Evolutionary conservation across 1,140 invertebrate genomes (phyloP), one percentile per base, ranked within the genome.

Genomic region (Dendroctonus ponderosae): DNA sequence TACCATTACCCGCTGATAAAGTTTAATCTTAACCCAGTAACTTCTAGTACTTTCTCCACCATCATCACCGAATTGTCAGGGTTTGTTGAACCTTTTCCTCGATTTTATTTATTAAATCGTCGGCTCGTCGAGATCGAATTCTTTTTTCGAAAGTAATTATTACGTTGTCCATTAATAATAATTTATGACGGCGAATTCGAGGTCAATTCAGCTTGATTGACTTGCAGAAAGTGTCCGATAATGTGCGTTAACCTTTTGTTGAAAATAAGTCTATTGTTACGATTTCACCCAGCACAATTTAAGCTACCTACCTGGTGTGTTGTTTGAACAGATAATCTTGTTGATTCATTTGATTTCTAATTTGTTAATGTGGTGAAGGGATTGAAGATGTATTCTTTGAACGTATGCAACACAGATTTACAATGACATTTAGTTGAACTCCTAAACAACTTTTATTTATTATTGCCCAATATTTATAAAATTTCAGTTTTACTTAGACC

Each of bases 111-210:
- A 43, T 58, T 58, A 58, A 43, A 11, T 42, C 52, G 54, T 3
- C 54, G 14, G 43, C 14, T 8, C 11, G 54, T 12, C 12, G 39
- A 58, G 15, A 44, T 38, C 37, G 52, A 53, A 53, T 53, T 53
- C 52, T 9, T 43, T 58, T 58, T 58, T 58, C 54, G 54, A 58
- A 58, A 58, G 54, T 15, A n/a, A 58, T 58, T 58, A 58, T 58
- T 58, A 58, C 54, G 40, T 11, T 26, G 39, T 15, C 41, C 54
- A 58, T 58, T 58, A 44, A 58, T 58, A 42, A 58, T 58, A n/a
- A 42, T 12, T 26, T 26, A 37, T 15, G 39, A 54, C 26, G 26
- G 26, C 38, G 7, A 15, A 58, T 42, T 58, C 15, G 54, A 44
- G 54, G 54, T 58, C 54, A 44, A 44, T 58, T 58, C 54, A 42